These are phyloP conservation scores for Vanessa tameamea DNA, from an alignment of 1,140 invertebrate species.

Conservation along the genomic window DNA sequence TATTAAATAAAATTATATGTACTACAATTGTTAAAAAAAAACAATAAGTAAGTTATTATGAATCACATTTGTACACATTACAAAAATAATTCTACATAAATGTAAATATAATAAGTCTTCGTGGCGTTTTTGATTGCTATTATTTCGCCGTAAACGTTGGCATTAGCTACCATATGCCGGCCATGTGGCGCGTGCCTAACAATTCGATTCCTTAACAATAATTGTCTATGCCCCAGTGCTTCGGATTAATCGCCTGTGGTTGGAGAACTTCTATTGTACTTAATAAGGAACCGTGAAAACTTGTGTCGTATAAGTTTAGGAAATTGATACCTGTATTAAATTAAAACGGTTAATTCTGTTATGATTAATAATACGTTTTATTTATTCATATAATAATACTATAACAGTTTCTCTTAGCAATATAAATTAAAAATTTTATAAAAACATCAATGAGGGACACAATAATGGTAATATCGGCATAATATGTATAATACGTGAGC, in stretches of 20 bases:
- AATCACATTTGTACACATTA: background rate
- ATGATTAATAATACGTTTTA: background rate
- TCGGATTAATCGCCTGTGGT: conserved; percentile 40
- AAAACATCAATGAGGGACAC: no score
- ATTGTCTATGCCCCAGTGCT: conserved; percentile 50
- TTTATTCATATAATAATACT: no score
- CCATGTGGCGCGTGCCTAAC: conserved; percentile 34
- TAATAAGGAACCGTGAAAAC: conserved; percentile 28
- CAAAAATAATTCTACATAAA: background rate
- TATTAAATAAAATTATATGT: no score
- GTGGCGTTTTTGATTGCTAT: conserved; percentile 18
- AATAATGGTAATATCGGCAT: no score
- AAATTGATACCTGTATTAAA: conserved; percentile 18
- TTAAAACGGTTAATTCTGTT: conserved; percentile 1
- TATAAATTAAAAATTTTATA: no score
- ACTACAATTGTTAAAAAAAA: no score
- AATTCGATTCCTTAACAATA: conserved; percentile 35
- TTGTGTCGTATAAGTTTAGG: conserved; percentile 13
- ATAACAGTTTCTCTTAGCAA: no score
- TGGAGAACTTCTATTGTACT: conserved; percentile 31
- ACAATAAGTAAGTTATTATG: background rate
- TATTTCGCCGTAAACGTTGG: conserved; percentile 21
- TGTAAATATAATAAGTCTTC: conserved; percentile 2
- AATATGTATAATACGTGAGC: no score
- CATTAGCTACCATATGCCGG: conserved; percentile 33